Base-by-base conservation (phyloP, 2,888 invertebrate genomes). In the Saturnia japonica region DNA sequence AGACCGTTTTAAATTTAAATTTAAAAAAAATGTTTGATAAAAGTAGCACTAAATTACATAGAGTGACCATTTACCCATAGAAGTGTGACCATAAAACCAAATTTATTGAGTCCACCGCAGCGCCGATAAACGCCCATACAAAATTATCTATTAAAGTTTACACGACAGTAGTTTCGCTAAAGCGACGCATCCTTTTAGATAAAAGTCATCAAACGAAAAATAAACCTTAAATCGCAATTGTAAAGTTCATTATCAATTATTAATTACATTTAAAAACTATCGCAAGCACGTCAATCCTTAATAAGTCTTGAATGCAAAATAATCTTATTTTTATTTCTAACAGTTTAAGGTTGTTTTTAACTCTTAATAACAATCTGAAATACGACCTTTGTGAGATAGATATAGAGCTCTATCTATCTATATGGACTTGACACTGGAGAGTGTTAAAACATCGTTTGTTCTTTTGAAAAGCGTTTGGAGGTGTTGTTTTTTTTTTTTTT, bases 91-190 rank as follows among this genome's bases (percentile, higher is more conserved):
- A 91, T 93, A 92, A 93, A 93, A 90, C 74, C 77, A 75, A 86
- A 93, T 93, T 93, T 93, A 93, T 92, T 82, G 81, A 81, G 86
- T 87, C 87, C 88, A 88, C 3, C 34, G 34, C 88, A 88, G 86
- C 84, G 84, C 74, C 87, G 78, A 84, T 86, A 86, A 88, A 83
- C 74, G 83, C 0, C 75, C 77, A 80, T 73, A 87, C 85, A 82
- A 83, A 22, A 54, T 54, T 54, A 54, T 54, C 54, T 22, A 3
- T 43, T 43, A 34, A 34, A 34, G 6, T 14, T 85, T 82, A 73
- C 77, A 76, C 79, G 74, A 81, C 85, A 84, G 83, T 75, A 75
- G 78, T 74, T 68, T 68, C 66, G 57, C 64, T 75, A 71, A 45
- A 14, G 16, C 78, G 78, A 80, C 78, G 77, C 75, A 80, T 77